Percentiles rank a stretch among this genome's conserved stretches.
Conservation (phyloP, 2,797 vertebrate genomes). For the Rhinophrynus dorsalis region DNA sequence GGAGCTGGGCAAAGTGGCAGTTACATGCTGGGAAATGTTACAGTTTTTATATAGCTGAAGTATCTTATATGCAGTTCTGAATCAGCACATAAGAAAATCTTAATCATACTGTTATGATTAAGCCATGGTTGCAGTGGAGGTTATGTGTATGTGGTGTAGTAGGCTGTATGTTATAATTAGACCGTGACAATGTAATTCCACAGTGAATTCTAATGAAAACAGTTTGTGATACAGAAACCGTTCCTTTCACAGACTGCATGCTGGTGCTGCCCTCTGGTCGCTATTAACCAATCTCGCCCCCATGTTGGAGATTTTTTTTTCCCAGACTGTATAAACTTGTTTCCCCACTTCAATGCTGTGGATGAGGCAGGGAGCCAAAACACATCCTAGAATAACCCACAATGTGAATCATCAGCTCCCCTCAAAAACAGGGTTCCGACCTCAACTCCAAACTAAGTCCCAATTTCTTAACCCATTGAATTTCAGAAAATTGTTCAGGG, state of each 20-base stretch:
- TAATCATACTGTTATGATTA: slow-evolving; percentile 10
- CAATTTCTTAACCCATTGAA: too few relatives aligned
- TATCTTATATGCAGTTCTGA: too few relatives aligned
- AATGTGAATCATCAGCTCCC: slow-evolving; percentile 23
- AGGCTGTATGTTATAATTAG: slow-evolving; percentile 11
- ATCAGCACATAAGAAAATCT: slow-evolving; percentile 2
- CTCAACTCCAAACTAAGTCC: not conserved
- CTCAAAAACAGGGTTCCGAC: too few relatives aligned
- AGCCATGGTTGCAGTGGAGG: not conserved
- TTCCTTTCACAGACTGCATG: not conserved
- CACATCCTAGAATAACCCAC: slow-evolving; percentile 11
- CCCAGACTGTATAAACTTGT: slow-evolving; percentile 6
- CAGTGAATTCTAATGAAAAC: slow-evolving; percentile 9
- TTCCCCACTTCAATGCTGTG: slow-evolving; percentile 19
- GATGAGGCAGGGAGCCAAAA: not conserved
- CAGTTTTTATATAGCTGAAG: too few relatives aligned
- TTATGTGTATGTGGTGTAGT: not conserved
- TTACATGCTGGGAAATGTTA: too few relatives aligned
- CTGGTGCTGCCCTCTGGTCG: slow-evolving; percentile 26
- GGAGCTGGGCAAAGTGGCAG: too few relatives aligned
- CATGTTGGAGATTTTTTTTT: slow-evolving; percentile 10
- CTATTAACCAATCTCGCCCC: slow-evolving; percentile 1
- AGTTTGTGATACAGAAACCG: not conserved
- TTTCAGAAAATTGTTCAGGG: too few relatives aligned
- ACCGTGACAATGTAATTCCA: slow-evolving; percentile 20